These are phyloP conservation scores for Clarias platycephalus DNA, from an alignment of 2,797 vertebrate species.

Conservation along the genomic window DNA sequence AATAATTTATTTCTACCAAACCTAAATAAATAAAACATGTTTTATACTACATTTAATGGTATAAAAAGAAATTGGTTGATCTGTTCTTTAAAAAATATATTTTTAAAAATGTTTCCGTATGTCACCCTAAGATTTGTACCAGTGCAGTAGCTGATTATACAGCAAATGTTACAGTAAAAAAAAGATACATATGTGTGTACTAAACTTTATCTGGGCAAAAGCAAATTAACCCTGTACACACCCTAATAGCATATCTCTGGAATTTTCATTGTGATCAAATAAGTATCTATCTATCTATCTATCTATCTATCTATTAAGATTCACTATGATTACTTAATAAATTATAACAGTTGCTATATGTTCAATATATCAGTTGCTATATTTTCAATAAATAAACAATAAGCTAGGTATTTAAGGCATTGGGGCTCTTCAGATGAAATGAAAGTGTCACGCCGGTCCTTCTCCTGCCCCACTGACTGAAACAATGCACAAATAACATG, in stretches of 20 bases:
- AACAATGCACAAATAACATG: slow-evolving; percentile 4
- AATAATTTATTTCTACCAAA: neutral
- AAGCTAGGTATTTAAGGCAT: neutral
- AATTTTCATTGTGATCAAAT: too few relatives aligned
- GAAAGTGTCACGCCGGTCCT: slow-evolving; percentile 22
- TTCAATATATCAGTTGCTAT: neutral
- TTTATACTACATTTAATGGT: neutral
- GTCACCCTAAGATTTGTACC: neutral
- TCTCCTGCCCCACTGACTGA: slow-evolving; percentile 23
- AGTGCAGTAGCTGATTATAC: slow-evolving; percentile 2
- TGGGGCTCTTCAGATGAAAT: slow-evolving; percentile 1
- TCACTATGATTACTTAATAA: neutral
- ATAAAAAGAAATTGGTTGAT: neutral
- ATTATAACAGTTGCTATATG: neutral
- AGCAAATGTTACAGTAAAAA: neutral
- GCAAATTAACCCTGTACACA: neutral
- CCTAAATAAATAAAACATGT: neutral
- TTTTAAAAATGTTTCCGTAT: neutral
- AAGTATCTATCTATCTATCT: too few relatives aligned
- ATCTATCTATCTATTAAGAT: neutral
- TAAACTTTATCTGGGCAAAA: neutral
- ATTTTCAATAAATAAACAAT: neutral
- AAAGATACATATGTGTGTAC: neutral
- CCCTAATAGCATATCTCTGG: too few relatives aligned
- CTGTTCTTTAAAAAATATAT: neutral